Evolutionary conservation across 2,888 invertebrate species (phyloP).

Genomic region (Neuroscelio doddi): DNA sequence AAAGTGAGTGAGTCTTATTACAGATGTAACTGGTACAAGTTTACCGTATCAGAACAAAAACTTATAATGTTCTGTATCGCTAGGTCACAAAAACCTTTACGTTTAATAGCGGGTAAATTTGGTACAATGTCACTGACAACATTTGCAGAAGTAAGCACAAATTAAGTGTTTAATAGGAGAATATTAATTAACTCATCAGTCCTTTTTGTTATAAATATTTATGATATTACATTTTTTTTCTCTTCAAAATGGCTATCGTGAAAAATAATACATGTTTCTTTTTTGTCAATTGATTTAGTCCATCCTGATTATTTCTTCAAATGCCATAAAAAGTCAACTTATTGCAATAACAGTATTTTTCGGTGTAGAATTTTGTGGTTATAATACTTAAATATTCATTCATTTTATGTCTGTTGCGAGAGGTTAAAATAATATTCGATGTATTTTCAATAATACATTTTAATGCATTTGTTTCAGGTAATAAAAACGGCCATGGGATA

Average conservation of each 20-base stretch:
- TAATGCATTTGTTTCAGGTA: conserved; percentile 40
- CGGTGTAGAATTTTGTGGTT: too few relatives aligned
- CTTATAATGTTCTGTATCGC: conserved; percentile 73
- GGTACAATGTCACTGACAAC: conserved; percentile 74
- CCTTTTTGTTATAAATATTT: too few relatives aligned
- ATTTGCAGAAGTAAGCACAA: conserved; percentile 73
- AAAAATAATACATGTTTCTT: too few relatives aligned
- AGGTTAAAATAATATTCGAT: not conserved
- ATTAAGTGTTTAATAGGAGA: not conserved
- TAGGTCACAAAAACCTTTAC: conserved; percentile 74
- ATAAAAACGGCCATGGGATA: conserved; percentile 56
- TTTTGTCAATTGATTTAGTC: too few relatives aligned
- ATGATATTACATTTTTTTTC: too few relatives aligned
- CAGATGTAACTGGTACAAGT: conserved; percentile 73
- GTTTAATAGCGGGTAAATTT: conserved; percentile 75
- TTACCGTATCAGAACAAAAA: conserved; percentile 68
- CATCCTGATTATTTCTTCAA: too few relatives aligned
- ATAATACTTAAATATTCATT: too few relatives aligned
- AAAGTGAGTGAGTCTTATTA: conserved; percentile 74
- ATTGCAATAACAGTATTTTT: too few relatives aligned
- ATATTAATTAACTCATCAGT: too few relatives aligned
- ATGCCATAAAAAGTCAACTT: too few relatives aligned
- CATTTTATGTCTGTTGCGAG: too few relatives aligned
- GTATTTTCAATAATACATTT: not conserved
- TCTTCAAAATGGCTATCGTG: too few relatives aligned